phyloP scores from a whole-genome alignment of 1,140 invertebrate genomes.

The Rhagoletis pomonella region DNA sequence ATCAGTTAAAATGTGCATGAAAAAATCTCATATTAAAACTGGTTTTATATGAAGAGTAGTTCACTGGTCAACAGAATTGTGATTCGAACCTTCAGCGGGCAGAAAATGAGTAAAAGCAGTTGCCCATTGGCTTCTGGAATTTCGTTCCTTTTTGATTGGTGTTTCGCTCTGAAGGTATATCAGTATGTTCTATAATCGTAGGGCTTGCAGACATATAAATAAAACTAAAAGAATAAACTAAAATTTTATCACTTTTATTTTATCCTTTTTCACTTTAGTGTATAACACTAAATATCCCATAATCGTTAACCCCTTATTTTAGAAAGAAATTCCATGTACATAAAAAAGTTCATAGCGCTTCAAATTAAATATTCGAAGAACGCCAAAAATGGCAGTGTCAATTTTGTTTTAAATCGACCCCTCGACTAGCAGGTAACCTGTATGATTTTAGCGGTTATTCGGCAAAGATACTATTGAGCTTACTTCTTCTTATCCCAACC shows the following conservation, averaged over 20 bases:
- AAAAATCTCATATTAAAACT: too few species aligned
- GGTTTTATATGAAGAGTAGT: too few species aligned
- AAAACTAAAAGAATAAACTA: too few species aligned
- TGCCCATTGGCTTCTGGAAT: too few species aligned
- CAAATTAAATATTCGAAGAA: not conserved
- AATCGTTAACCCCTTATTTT: slow-evolving; percentile 1
- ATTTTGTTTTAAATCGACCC: not conserved
- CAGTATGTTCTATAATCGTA: too few species aligned
- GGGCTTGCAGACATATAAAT: too few species aligned
- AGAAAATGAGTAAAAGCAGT: too few species aligned
- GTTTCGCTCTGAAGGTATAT: too few species aligned
- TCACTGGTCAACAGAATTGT: too few species aligned
- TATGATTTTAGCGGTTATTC: not conserved
- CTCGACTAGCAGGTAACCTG: not conserved
- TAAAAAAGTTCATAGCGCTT: slow-evolving; percentile 25
- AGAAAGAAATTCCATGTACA: not conserved
- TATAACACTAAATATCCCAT: not conserved
- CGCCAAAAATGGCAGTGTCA: not conserved
- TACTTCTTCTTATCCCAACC: slow-evolving; percentile 52
- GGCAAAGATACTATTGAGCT: not conserved
- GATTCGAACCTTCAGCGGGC: too few species aligned
- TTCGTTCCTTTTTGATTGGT: too few species aligned
- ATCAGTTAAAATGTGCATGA: too few species aligned
- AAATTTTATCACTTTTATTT: not conserved
- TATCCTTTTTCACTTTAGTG: not conserved